Percentiles rank a stretch among this genome's conserved stretches.
Evolutionary conservation across 2,888 invertebrate genomes (phyloP).

Genomic region (Meandrusa payeni): DNA sequence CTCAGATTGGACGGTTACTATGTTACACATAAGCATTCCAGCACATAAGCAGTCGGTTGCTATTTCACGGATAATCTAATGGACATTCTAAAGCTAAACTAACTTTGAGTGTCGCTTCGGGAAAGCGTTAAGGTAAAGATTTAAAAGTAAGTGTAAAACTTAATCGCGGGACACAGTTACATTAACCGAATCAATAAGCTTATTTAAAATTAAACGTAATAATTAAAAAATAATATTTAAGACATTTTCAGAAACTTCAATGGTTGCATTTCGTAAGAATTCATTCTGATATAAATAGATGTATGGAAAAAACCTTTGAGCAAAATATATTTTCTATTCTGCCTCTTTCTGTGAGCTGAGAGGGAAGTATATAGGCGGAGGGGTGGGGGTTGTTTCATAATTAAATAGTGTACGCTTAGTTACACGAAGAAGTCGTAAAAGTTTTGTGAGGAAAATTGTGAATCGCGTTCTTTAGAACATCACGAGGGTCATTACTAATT

Average conservation of each 20-base stretch:
- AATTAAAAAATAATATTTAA: too few species aligned
- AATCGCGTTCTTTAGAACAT: slow-evolving; percentile 35
- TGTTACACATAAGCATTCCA: too few species aligned
- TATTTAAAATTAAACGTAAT: too few species aligned
- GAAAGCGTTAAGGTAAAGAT: too few species aligned
- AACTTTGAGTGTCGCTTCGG: too few species aligned
- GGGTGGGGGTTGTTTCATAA: slow-evolving; percentile 50
- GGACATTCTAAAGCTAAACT: too few species aligned
- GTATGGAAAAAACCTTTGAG: slow-evolving; percentile 42
- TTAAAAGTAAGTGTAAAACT: too few species aligned
- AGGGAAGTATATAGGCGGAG: slow-evolving; percentile 31
- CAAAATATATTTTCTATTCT: slow-evolving; percentile 43
- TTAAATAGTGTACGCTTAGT: slow-evolving; percentile 69
- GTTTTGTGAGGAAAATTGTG: slow-evolving; percentile 47
- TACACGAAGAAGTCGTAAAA: slow-evolving; percentile 46
- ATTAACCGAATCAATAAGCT: too few species aligned
- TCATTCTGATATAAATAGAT: slow-evolving; percentile 20
- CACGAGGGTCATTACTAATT: slow-evolving; percentile 44
- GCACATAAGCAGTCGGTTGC: too few species aligned
- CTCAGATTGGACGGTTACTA: too few species aligned
- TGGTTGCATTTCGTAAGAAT: slow-evolving; percentile 15
- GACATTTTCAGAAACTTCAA: background rate
- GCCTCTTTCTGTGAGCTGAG: slow-evolving; percentile 35
- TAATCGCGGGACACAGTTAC: too few species aligned
- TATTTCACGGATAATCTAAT: too few species aligned